These are phyloP conservation scores for Napeogenes sylphis DNA, from an alignment of 2,888 invertebrate genomes.

Conservation along the genomic window DNA sequence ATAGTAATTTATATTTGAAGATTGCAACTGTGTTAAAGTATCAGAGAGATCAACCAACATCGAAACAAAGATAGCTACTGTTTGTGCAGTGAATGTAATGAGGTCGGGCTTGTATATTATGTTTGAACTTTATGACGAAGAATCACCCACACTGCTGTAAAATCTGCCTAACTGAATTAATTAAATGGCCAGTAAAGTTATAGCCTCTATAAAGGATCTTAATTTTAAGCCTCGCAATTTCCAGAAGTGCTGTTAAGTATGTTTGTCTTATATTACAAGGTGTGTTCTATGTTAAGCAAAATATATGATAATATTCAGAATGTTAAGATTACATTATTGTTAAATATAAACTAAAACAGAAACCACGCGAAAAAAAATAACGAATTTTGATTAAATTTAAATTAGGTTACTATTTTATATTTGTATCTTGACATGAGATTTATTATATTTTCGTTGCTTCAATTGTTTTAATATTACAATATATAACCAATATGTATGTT, in stretches of 20 bases:
- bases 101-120: constrained; percentile 15
- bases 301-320: not conserved
- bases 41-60: not conserved
- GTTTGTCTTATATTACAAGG: constrained; percentile 26
- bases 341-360: too few species aligned
- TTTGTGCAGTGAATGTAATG: constrained; percentile 11
- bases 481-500: too few species aligned
- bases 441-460: too few species aligned
- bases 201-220: constrained; percentile 28
- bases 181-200: constrained; percentile 30
- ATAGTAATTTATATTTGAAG: too few species aligned
- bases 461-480: too few species aligned
- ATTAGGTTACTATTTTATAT: too few species aligned
- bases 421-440: too few species aligned
- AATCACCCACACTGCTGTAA: constrained; percentile 23
- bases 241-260: constrained; percentile 16
- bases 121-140: constrained; percentile 21
- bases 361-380: too few species aligned
- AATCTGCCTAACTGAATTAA: constrained; percentile 29
- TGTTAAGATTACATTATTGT: too few species aligned
- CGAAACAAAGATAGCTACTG: constrained; percentile 8
- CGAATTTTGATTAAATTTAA: too few species aligned
- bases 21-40: not conserved
- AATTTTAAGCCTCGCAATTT: constrained; percentile 28
- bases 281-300: constrained; percentile 7